phyloP scores from a whole-genome alignment of 2,888 invertebrate genomes.

The Camptogramma bilineatum region DNA sequence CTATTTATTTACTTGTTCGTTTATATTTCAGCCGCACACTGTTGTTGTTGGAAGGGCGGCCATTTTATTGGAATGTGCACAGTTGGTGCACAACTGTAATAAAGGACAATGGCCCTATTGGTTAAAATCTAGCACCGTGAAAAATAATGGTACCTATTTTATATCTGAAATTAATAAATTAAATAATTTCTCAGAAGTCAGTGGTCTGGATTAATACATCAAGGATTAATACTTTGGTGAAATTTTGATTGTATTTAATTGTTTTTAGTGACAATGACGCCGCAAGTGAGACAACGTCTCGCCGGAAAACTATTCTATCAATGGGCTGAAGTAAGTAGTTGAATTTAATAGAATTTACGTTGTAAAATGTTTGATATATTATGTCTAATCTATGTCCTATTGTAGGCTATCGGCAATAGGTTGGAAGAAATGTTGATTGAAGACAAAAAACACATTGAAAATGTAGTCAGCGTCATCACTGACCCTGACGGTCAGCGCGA shows the following conservation, averaged over 20 bases:
- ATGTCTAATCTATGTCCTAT: conserved; percentile 11
- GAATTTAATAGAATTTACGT: background rate
- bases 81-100: conserved; percentile 98
- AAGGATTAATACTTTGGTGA: too few species aligned
- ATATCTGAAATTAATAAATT: background rate
- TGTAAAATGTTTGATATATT: background rate
- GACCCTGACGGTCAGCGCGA: conserved; percentile 93
- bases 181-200: too few species aligned
- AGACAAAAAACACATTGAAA: conserved; percentile 90
- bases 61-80: conserved; percentile 96
- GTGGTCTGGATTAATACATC: too few species aligned
- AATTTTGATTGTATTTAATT: conserved; percentile 4
- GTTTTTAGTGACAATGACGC: conserved; percentile 71
- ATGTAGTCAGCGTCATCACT: conserved; percentile 87
- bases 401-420: conserved; percentile 91
- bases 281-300: conserved; percentile 86
- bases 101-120: conserved; percentile 99
- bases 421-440: conserved; percentile 95
- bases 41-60: conserved; percentile 97
- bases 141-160: conserved; percentile 66
- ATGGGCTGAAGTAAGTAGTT: conserved; percentile 93
- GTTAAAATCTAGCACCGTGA: conserved; percentile 92
- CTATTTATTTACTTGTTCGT: background rate
- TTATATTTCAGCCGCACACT: conserved; percentile 91
- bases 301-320: conserved; percentile 99